These are phyloP conservation scores for Drosophila oshimai DNA, from an alignment of 1,140 invertebrate genomes.

Conservation along the genomic window DNA sequence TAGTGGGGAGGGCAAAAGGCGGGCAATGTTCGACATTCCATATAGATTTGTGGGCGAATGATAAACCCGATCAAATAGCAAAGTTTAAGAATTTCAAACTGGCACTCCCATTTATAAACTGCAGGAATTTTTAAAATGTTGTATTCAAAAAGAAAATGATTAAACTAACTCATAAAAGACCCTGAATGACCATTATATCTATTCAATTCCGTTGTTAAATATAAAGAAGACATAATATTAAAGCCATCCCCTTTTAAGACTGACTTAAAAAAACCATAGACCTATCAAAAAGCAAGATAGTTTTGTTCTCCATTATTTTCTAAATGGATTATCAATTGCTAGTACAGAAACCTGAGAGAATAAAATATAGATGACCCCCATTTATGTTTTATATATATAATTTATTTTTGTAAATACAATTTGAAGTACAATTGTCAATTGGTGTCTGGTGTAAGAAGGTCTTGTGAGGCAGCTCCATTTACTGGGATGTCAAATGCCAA, in stretches of 20 bases:
- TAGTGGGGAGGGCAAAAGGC: slow-evolving; percentile 7
- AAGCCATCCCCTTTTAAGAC: neutral
- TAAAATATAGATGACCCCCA: slow-evolving; percentile 1
- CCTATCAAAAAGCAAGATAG: neutral
- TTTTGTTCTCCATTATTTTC: neutral
- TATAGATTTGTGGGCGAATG: slow-evolving; percentile 4
- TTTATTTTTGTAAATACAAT: slow-evolving; percentile 64
- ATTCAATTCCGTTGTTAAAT: no score
- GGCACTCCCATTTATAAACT: no score
- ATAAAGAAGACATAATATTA: neutral
- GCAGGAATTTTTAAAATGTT: no score
- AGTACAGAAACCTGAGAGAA: neutral
- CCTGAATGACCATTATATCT: no score
- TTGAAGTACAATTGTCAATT: slow-evolving; percentile 62
- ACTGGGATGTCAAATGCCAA: slow-evolving; percentile 60
- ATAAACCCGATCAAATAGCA: neutral
- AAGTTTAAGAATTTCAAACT: neutral
- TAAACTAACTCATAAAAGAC: no score
- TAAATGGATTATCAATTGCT: slow-evolving; percentile 8
- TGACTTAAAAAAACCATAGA: neutral
- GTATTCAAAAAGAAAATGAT: no score
- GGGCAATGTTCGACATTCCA: neutral
- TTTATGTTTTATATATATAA: slow-evolving; percentile 13
- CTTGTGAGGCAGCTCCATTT: slow-evolving; percentile 3
- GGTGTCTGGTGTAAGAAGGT: slow-evolving; percentile 5